Evolutionary conservation across 1,140 invertebrate genomes (phyloP), one percentile per base, ranked within the genome.

Genomic region (Cotesia chilonis): DNA sequence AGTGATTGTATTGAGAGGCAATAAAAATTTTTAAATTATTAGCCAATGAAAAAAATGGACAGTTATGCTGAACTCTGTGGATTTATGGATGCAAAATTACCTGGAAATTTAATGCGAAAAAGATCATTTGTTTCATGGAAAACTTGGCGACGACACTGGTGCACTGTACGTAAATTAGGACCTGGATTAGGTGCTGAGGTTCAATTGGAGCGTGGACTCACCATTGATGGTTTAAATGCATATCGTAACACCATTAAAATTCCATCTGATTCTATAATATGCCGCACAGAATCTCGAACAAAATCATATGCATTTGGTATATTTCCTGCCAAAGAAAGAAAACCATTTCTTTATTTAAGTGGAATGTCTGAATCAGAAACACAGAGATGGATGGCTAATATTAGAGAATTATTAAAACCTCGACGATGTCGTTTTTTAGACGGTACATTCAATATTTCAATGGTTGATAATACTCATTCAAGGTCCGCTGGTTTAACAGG

Each of bases 291-390:
- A 71, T 90, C 89, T 3, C 84, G 84, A 74, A 85, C 89, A 0
- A 88, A 88, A 74, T 84, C 84, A 51, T 90, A 87, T 76, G 87
- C 89, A 0, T 90, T 90, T 74, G 88, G 88, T 12, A 84, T 90
- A 59, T 89, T 89, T 74, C 77, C 79, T 12, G 77, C 80, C 1
- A 87, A 82, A 67, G 84, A 87, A n/a, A 78, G 83, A 20, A 89
- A 89, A 66, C 87, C 89, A 0, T 72, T 88, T 1, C 68, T 90
- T 2, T 90, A 88, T 72, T 74, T 90, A 38, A 84, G 87, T 9
- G 87, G 87, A 3, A 82, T 74, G 35, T 88, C 86, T 0, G 89
- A 90, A 76, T 88, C 83, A 9, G 88, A 90, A 61, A 83, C 86
- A 3, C 89, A 90, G 72, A 80, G 84, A 57, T 90, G 89, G 89